Evolutionary conservation across 2,888 invertebrate species (phyloP).

Genomic region (Troides helena): DNA sequence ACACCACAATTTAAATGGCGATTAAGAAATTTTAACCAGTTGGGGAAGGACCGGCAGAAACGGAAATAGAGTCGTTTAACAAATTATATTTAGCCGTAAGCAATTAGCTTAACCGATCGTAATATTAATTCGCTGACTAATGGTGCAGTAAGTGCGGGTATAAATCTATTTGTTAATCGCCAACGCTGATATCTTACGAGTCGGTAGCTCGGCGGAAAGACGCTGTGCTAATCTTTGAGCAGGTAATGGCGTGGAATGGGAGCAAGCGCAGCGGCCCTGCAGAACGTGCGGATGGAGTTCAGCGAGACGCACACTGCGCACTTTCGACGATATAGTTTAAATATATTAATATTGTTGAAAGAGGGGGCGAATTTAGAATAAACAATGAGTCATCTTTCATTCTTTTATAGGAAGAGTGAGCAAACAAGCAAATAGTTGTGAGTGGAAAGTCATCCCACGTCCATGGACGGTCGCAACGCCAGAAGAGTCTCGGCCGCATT

Average conservation of each 20-base stretch:
- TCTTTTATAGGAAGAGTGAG: too few relatives aligned
- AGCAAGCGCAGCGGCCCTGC: conserved; percentile 36
- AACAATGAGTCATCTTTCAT: too few relatives aligned
- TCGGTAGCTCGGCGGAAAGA: conserved; percentile 33
- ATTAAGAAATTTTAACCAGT: too few relatives aligned
- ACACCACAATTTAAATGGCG: too few relatives aligned
- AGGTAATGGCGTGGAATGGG: conserved; percentile 48
- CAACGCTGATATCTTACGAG: conserved; percentile 31
- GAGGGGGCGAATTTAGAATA: too few relatives aligned
- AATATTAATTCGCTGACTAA: conserved; percentile 24
- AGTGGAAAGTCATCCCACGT: too few relatives aligned
- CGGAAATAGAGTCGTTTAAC: not conserved
- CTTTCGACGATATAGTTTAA: not conserved
- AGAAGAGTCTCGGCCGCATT: too few relatives aligned
- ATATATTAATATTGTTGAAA: not conserved
- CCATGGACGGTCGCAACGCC: too few relatives aligned
- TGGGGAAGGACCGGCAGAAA: too few relatives aligned
- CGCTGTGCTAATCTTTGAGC: conserved; percentile 41
- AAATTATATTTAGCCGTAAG: conserved; percentile 12
- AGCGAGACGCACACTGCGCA: conserved; percentile 8
- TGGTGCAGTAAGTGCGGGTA: conserved; percentile 23
- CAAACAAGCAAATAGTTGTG: too few relatives aligned
- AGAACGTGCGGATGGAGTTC: conserved; percentile 3
- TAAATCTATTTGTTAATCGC: conserved; percentile 31
- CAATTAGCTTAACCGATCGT: conserved; percentile 22